phyloP scores from a whole-genome alignment of 2,113 vertebrate species.

The Chaetodon auriga region DNA sequence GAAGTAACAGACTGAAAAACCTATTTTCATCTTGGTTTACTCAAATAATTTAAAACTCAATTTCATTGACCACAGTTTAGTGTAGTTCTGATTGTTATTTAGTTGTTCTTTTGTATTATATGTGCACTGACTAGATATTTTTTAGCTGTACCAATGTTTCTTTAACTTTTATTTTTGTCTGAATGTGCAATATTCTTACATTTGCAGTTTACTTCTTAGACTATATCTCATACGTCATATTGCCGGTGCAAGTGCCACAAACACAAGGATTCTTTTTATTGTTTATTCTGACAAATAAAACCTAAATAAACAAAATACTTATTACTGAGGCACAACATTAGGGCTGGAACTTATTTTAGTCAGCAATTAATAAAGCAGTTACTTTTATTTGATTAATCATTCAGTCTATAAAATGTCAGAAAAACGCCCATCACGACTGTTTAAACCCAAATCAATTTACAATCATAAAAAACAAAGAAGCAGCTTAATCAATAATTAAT shows the following conservation, averaged over 20 bases:
- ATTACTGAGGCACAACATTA: not conserved
- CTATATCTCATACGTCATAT: not conserved
- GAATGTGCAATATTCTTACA: not conserved
- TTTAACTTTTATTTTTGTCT: not conserved
- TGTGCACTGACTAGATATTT: not conserved
- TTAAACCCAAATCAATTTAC: not conserved
- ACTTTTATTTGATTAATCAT: not conserved
- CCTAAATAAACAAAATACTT: not conserved
- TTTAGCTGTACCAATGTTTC: not conserved
- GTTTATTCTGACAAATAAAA: not conserved
- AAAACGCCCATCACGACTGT: not conserved
- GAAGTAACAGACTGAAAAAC: not conserved
- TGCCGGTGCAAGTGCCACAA: not conserved
- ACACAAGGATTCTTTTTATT: not conserved
- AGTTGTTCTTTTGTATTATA: not conserved
- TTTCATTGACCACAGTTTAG: not conserved
- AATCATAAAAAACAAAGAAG: not conserved
- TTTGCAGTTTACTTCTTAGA: not conserved
- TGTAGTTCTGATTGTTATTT: not conserved
- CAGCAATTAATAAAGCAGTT: not conserved
- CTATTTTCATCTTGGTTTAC: not conserved
- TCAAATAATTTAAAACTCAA: not conserved
- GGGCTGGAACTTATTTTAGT: not conserved
- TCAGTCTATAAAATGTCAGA: not conserved
- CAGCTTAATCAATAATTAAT: not conserved